A percentile compares a stretch with the other conserved stretches of the same genome.
These are phyloP conservation scores for Stramonita haemastoma DNA, from an alignment of 2,888 invertebrate genomes.

Conservation along the genomic window DNA sequence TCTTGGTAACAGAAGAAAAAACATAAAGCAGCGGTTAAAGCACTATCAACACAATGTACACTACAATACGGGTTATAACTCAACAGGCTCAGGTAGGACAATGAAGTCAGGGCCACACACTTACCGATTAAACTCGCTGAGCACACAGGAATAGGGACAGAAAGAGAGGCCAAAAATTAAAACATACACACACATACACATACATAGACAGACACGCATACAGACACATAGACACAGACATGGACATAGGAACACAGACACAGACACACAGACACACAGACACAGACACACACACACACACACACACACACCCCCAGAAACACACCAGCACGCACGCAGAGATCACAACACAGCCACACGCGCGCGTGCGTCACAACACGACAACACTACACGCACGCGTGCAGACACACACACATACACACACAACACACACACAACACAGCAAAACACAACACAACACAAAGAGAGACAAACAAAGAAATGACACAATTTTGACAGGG, in stretches of 20 bases:
- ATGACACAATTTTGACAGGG: neutral
- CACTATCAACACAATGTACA: conserved; percentile 32
- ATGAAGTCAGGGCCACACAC: conserved; percentile 22
- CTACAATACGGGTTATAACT: neutral
- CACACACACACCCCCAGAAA: too few relatives aligned
- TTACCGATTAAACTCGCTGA: conserved; percentile 52
- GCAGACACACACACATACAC: too few relatives aligned
- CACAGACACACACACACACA: too few relatives aligned
- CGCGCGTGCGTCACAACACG: too few relatives aligned
- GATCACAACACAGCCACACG: too few relatives aligned
- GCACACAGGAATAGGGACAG: conserved; percentile 18
- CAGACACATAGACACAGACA: too few relatives aligned
- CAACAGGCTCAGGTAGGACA: neutral
- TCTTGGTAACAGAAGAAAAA: conserved; percentile 38
- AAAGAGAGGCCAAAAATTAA: neutral
- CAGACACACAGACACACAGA: too few relatives aligned
- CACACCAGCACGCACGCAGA: too few relatives aligned
- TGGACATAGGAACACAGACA: too few relatives aligned
- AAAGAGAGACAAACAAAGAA: neutral
- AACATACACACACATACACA: neutral
- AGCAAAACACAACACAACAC: neutral
- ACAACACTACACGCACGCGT: too few relatives aligned
- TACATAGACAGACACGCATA: too few relatives aligned
- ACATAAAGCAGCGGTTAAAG: conserved; percentile 23
- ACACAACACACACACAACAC: neutral